A percentile compares a stretch with the other conserved stretches of the same genome.
Evolutionary conservation across 2,888 invertebrate genomes (phyloP).

Genomic region (Megaustenia siamemsis): DNA sequence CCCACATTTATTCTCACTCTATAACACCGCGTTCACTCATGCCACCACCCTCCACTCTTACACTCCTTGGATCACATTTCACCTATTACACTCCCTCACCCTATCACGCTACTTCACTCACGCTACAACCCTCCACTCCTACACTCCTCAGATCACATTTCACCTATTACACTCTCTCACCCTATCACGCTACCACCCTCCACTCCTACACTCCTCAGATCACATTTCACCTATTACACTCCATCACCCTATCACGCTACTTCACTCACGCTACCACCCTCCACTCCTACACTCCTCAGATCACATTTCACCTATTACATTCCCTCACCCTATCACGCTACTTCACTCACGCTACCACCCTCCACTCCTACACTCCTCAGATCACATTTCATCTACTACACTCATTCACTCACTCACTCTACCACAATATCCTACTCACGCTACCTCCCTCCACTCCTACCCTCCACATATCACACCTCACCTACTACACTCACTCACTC

Average conservation of each 20-base stretch:
- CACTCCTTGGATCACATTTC: background rate
- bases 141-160: background rate
- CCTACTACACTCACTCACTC: no score
- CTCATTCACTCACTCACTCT: no score
- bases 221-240: no score
- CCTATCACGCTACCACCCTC: background rate
- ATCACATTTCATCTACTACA: no score
- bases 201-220: background rate
- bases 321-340: background rate
- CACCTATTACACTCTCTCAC: background rate
- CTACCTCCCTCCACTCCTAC: no score
- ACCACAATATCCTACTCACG: no score
- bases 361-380: background rate
- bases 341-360: background rate
- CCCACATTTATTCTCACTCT: background rate
- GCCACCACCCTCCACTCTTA: background rate
- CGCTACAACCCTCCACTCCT: background rate
- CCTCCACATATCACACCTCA: no score
- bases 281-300: no score
- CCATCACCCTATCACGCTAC: background rate
- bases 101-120: background rate
- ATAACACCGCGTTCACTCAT: background rate
- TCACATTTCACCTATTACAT: background rate
- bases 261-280: background rate
- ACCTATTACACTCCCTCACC: background rate